Evolutionary conservation across 2,797 vertebrate species (phyloP).

Genomic region (Danio albolineatus): DNA sequence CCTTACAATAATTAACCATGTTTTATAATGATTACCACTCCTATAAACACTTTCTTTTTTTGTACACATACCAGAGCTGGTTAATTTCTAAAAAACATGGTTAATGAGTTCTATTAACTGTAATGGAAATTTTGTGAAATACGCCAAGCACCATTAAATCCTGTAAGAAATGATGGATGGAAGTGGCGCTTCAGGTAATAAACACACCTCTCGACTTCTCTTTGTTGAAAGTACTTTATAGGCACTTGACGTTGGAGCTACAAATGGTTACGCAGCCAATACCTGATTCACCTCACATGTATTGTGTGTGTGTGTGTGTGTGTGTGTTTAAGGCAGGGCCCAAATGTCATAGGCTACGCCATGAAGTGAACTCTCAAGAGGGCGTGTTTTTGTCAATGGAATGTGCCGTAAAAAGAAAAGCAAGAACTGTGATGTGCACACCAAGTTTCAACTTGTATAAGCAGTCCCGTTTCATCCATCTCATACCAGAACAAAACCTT

Average conservation of each 20-base stretch:
- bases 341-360: too few species aligned
- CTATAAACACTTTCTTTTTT: background rate
- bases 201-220: background rate
- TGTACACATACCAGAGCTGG: too few species aligned
- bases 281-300: constrained; percentile 17
- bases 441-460: constrained; percentile 57
- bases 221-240: background rate
- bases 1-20: too few species aligned
- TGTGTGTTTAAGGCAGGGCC: constrained; percentile 29
- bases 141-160: too few species aligned
- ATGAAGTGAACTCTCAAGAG: background rate
- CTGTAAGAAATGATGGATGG: background rate
- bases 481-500: constrained; percentile 46
- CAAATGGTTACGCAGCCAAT: constrained; percentile 3
- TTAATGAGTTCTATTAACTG: too few species aligned
- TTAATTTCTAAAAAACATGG: too few species aligned
- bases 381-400: constrained; percentile 30
- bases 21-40: background rate
- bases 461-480: background rate
- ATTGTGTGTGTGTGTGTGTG: constrained; percentile 4
- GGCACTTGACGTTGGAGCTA: background rate
- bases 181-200: background rate
- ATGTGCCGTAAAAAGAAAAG: constrained; percentile 38
- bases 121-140: background rate
- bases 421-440: constrained; percentile 4